phyloP scores from a whole-genome alignment of 2,888 invertebrate genomes.

The Tenthredo amoena region DNA sequence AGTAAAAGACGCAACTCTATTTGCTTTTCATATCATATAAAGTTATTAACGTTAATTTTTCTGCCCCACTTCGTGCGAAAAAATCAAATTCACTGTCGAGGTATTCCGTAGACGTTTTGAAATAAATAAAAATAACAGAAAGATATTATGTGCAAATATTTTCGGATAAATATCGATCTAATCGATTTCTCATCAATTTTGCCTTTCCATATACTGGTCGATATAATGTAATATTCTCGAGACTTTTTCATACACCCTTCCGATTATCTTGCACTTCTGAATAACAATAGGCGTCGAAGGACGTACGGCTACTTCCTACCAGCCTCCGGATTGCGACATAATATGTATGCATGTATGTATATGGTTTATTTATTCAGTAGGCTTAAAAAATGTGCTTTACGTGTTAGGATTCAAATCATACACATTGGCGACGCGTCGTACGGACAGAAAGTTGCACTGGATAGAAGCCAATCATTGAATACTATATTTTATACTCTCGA shows the following conservation, averaged over 20 bases:
- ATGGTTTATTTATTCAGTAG: conserved; percentile 34
- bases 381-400: not conserved
- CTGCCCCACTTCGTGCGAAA: conserved; percentile 22
- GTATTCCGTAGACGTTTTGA: not conserved
- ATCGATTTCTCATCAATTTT: not conserved
- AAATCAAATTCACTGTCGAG: conserved; percentile 4
- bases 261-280: not conserved
- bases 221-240: not conserved
- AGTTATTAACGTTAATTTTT: conserved; percentile 42
- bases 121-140: not conserved
- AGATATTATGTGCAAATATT: not conserved
- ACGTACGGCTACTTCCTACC: not conserved
- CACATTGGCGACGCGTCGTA: conserved; percentile 7
- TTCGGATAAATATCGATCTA: not conserved
- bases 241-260: not conserved
- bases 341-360: not conserved
- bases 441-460: conserved; percentile 34
- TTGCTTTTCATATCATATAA: not conserved
- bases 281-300: not conserved
- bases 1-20: conserved; percentile 27
- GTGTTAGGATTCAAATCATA: conserved; percentile 39
- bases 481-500: not conserved
- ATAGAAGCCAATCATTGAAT: conserved; percentile 37
- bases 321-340: conserved; percentile 12
- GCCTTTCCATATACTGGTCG: not conserved